phyloP scores from a whole-genome alignment of 37 sponge, comb jelly and placozoan species.

The Axinella damicornis region DNA sequence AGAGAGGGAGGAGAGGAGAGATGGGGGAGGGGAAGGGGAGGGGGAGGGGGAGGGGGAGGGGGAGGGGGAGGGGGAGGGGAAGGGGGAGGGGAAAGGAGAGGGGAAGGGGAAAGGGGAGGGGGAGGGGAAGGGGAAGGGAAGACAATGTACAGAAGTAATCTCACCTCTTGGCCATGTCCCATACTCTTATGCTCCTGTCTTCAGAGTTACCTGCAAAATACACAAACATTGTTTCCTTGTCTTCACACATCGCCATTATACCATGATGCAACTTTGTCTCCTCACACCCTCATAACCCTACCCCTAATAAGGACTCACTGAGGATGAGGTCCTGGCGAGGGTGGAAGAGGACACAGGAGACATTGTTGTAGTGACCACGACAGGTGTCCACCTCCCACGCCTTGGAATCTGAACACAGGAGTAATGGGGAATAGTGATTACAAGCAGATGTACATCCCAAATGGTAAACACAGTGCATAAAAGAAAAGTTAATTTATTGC shows the following conservation, averaged over 20 bases:
- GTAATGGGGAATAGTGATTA: background rate
- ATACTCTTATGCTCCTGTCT: conserved; percentile 89
- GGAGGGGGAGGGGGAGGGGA: no score
- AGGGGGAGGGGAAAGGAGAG: no score
- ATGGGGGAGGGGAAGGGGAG: no score
- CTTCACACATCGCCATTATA: no score
- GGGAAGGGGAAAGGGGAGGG: no score
- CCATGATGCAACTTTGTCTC: no score
- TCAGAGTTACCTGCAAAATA: conserved; percentile 88
- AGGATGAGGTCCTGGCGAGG: conserved; percentile 96
- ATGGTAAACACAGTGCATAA: background rate
- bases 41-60: no score
- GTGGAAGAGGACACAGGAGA: conserved; percentile 93
- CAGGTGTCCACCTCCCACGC: conserved; percentile 99
- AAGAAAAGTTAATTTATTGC: no score
- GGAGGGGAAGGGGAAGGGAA: no score
- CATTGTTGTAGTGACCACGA: conserved; percentile 98
- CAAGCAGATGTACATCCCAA: background rate
- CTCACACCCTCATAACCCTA: no score
- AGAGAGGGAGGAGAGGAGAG: no score
- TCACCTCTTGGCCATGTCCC: conserved; percentile 90
- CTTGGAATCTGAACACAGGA: conserved; percentile 88
- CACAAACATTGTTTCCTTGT: no score
- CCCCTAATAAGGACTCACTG: conserved; percentile 80
- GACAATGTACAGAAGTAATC: background rate